A percentile compares a stretch with the other conserved stretches of the same genome.
These are phyloP conservation scores for Hirtodrosophila alboralis DNA, from an alignment of 2,888 invertebrate species.

Conservation along the genomic window DNA sequence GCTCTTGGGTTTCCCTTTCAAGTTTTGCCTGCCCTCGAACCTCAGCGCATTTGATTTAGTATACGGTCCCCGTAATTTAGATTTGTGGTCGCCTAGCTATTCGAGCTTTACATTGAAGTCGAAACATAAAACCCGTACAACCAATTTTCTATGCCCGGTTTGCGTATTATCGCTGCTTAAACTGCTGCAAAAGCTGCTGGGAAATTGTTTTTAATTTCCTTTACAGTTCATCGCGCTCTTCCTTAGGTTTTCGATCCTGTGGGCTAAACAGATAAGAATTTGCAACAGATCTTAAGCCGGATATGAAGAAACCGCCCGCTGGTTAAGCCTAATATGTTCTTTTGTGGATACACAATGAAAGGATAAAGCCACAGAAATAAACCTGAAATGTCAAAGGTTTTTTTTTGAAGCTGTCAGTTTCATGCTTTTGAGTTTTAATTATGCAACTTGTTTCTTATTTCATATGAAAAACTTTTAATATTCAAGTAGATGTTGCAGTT, in stretches of 20 bases:
- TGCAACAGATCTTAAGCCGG: conserved; percentile 19
- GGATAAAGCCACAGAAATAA: conserved; percentile 1
- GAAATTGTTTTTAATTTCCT: conserved; percentile 59
- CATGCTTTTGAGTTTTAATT: neutral
- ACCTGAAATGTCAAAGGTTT: neutral
- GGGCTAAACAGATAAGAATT: conserved; percentile 7
- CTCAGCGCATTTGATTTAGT: conserved; percentile 68
- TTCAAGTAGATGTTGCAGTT: neutral
- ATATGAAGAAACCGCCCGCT: conserved; percentile 22
- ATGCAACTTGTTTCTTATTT: neutral
- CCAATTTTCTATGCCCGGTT: neutral
- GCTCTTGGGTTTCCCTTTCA: conserved; percentile 67
- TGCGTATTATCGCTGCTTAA: conserved; percentile 20
- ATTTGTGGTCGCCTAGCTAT: conserved; percentile 68
- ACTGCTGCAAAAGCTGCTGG: conserved; percentile 7
- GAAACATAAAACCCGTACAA: conserved; percentile 30
- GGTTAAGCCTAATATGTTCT: conserved; percentile 22
- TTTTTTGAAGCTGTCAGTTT: neutral
- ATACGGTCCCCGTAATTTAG: conserved; percentile 69
- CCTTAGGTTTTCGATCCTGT: neutral
- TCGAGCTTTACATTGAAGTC: conserved; percentile 9
- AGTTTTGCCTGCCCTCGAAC: conserved; percentile 33
- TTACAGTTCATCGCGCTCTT: conserved; percentile 38
- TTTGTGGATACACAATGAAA: neutral
- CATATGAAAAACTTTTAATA: neutral